Evolutionary conservation across 2,113 vertebrate species (phyloP).

Genomic region (Triplophysa tibetana): DNA sequence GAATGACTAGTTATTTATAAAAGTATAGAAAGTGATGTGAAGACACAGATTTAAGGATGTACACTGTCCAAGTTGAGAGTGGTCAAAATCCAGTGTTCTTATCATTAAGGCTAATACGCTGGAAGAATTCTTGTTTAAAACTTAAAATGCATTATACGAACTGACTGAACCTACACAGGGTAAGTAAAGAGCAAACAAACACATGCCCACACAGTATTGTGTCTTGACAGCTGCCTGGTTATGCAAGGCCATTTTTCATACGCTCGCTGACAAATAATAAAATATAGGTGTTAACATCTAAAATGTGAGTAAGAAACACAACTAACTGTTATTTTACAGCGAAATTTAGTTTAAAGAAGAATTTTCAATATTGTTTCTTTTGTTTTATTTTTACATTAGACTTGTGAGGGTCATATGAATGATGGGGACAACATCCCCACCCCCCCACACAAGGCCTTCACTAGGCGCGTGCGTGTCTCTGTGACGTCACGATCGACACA

Average conservation of each 20-base stretch:
- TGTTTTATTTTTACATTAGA: background rate
- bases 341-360: background rate
- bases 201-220: background rate
- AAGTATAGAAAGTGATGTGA: background rate
- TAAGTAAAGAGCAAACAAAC: background rate
- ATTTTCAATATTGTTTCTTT: background rate
- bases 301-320: too few relatives aligned
- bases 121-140: background rate
- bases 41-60: background rate
- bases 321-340: background rate
- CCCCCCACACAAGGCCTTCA: slow-evolving; percentile 29
- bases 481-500: slow-evolving; percentile 29
- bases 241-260: background rate
- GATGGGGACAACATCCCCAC: slow-evolving; percentile 35
- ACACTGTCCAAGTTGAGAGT: background rate
- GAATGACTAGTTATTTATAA: background rate
- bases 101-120: too few relatives aligned
- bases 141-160: background rate
- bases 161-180: background rate
- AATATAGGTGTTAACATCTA: background rate
- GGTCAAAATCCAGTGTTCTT: background rate
- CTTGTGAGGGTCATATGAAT: slow-evolving; percentile 30
- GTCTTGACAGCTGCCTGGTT: background rate
- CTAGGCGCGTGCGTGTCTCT: background rate
- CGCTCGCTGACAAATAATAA: background rate